Evolutionary conservation across 2,113 vertebrate genomes (phyloP).

Genomic region (Bos javanicus): DNA sequence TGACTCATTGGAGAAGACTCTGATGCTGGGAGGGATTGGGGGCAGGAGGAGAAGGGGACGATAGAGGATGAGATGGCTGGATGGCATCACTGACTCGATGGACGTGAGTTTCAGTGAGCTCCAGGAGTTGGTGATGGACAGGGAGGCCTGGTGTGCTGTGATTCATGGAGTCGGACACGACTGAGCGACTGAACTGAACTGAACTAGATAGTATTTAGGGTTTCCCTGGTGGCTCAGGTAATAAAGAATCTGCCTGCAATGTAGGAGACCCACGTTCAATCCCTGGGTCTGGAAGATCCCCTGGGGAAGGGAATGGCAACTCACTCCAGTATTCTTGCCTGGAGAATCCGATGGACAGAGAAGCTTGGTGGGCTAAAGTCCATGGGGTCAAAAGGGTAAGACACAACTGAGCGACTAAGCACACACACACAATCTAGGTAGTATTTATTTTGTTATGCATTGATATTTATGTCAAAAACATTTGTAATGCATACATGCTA

Average conservation of each 20-base stretch:
- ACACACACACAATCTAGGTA: background rate
- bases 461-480: constrained; percentile 44
- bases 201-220: constrained; percentile 4
- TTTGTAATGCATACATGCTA: constrained; percentile 26
- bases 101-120: too few relatives aligned
- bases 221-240: background rate
- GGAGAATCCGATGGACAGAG: background rate
- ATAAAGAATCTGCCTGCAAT: background rate
- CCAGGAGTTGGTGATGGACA: too few relatives aligned
- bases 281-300: background rate
- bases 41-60: too few relatives aligned
- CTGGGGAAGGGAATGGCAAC: background rate
- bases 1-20: too few relatives aligned
- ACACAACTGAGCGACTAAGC: background rate
- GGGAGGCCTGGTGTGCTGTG: too few relatives aligned
- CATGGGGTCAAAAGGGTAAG: background rate
- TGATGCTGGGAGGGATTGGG: too few relatives aligned
- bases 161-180: too few relatives aligned
- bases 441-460: constrained; percentile 39
- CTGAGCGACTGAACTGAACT: too few relatives aligned
- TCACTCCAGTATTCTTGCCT: background rate
- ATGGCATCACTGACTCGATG: too few relatives aligned
- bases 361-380: background rate
- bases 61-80: too few relatives aligned
- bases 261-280: background rate